phyloP scores from a whole-genome alignment of 2,113 vertebrate genomes.

The Murina feae region DNA sequence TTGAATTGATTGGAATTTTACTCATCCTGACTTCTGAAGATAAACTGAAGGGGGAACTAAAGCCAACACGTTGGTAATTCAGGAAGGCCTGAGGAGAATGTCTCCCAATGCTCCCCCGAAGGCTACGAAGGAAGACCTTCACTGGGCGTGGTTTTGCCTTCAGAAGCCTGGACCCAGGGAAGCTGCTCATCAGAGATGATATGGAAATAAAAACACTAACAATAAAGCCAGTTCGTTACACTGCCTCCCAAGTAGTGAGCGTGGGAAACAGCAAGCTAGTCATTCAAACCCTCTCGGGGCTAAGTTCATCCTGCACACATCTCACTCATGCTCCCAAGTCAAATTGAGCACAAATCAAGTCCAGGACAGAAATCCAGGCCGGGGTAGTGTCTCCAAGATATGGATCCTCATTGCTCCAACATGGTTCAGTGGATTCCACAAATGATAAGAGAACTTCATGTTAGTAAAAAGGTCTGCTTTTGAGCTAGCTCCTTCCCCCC shows the following conservation, averaged over 20 bases:
- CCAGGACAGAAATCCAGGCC: not conserved
- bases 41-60: not conserved
- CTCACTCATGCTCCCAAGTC: not conserved
- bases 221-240: not conserved
- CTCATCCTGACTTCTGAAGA: not conserved
- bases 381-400: not conserved
- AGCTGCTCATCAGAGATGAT: not conserved
- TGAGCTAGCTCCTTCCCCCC: not conserved
- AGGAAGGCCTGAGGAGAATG: not conserved
- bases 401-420: not conserved
- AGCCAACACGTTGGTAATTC: not conserved
- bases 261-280: not conserved
- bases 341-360: not conserved
- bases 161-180: not conserved
- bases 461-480: constrained; percentile 4
- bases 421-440: not conserved
- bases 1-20: not conserved
- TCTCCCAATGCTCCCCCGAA: not conserved
- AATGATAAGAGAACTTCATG: constrained; percentile 37
- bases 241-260: not conserved
- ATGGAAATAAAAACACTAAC: not conserved
- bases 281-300: constrained; percentile 3
- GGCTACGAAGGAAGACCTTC: not conserved
- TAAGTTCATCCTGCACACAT: constrained; percentile 40
- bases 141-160: not conserved